Base-by-base conservation (phyloP, 2,113 vertebrate genomes). In the Myanophis thanlyinensis region DNA sequence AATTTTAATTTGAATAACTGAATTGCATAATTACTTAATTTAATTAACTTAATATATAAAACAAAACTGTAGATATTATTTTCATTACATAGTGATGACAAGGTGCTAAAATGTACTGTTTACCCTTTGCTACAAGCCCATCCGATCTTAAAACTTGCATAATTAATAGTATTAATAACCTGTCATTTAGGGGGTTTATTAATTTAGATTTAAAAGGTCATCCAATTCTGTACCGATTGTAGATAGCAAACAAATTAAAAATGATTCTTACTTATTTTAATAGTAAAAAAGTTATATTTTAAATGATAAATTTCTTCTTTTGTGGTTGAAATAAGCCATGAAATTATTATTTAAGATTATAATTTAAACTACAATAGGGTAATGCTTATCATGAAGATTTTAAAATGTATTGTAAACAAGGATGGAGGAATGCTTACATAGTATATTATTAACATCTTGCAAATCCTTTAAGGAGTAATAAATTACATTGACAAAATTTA, bases 401-500 rank as follows among this genome's bases (percentile, higher is more conserved):
- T 90, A 9, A 44, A 22, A 3, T 7, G 1, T 47, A 49, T 92
- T 23, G 27, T 46, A 25, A 67, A 67, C 5, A 40, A 52, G 10
- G 90, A 67, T 12, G 27, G 73, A 62, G 1, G n/a, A 5, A 25
- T 23, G 11, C 44, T 6, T 35, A 23, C n/a, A 8, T 44, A 44
- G 44, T 80, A 1, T 49, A 44, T 35, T 91, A 48, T 0, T 85
- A 10, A 10, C 40, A 35, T 91, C 89, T 94, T 89, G 7, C 23
- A 85, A 48, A 49, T 7, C 13, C 22, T 18, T 59, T 84, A 35
- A 92, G 59, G 56, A 59, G 30, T 10, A 73, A 88, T n/a, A 53
- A 18, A 49, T 1, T 15, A 89, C 47, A 18, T 93, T 90, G 67
- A 80, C 54, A 35, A 94, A 92, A 12, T 88, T 89, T 87, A 92